Evolutionary conservation across 1,140 invertebrate species (phyloP), one percentile per base, ranked within the genome.

Genomic region (Harlomillsia oculata): DNA sequence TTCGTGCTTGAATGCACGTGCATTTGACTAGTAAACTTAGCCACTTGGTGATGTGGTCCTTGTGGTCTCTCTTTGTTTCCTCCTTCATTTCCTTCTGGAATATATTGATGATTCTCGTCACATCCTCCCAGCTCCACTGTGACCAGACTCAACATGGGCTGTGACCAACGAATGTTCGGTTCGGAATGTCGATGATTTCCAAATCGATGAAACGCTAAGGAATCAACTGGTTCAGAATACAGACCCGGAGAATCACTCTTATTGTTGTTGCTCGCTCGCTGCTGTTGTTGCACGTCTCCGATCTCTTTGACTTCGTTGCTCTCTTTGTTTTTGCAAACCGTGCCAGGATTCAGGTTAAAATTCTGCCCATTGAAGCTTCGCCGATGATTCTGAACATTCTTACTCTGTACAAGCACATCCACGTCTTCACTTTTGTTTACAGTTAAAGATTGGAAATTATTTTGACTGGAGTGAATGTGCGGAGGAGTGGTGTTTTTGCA

Each of bases 181-280:
- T 65, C 64, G 28, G 60, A 60, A 44, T 62, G 57, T 11, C 64
- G 60, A 45, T 65, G 48, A 30, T 43, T 56, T 11, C 49, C 50
- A 37, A 63, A 56, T 32, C 60, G 26, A 14, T 58, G 37, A 40
- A 65, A 60, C n/a, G 56, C 40, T 29, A 65, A 46, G 2, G 64
- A 62, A 52, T 65, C 64, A 4, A 65, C 53, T 5, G 64, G 64
- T 25, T 65, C 64, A 13, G 64, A 65, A 34, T 65, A 65, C 13
- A 65, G 26, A 23, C 56, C 48, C 51, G 43, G 40, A 9, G 45
- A 46, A 21, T 58, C 53, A 30, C 45, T 53, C 28, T 53, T 51
- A n/a, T 54, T 49, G 18, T 45, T 53, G 5, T 36, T 20, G 26
- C 18, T 39, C 21, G 3, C 16, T n/a, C 18, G 39, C 18, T 41